Percentiles rank a stretch among this genome's conserved stretches.
Evolutionary conservation across 2,888 invertebrate genomes (phyloP).

Genomic region (Drosophila suboccidentalis): DNA sequence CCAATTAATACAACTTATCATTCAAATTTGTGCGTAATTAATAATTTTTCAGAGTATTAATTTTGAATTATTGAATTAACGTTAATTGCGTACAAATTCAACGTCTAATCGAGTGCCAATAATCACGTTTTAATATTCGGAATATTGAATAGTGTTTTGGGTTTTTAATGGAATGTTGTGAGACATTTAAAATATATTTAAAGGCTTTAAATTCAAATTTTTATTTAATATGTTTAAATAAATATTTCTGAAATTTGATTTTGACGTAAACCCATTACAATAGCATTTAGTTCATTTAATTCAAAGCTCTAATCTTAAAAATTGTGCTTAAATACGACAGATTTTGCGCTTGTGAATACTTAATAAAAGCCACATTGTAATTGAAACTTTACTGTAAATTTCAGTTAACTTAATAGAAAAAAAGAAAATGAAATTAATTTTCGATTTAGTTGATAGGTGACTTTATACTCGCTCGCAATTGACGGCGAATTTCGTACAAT

Average conservation of each 20-base stretch:
- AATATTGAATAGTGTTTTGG: neutral
- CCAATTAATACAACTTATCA: slow-evolving; percentile 41
- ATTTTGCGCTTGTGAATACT: slow-evolving; percentile 3
- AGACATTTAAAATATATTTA: neutral
- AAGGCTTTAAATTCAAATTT: neutral
- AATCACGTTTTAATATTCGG: slow-evolving; percentile 20
- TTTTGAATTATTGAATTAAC: slow-evolving; percentile 27
- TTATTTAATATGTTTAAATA: no score
- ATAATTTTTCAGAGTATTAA: slow-evolving; percentile 4
- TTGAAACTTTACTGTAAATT: neutral
- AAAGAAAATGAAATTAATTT: slow-evolving; percentile 33
- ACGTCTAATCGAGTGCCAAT: slow-evolving; percentile 1
- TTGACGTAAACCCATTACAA: no score
- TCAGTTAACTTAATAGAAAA: neutral
- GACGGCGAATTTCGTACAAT: slow-evolving; percentile 32
- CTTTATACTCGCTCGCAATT: slow-evolving; percentile 18
- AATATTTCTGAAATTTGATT: no score
- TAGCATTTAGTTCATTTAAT: neutral
- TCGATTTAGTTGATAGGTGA: slow-evolving; percentile 26
- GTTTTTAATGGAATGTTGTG: neutral
- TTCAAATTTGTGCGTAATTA: slow-evolving; percentile 15
- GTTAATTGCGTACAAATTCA: slow-evolving; percentile 21
- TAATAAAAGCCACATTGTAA: slow-evolving; percentile 17
- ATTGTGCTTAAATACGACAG: neutral
- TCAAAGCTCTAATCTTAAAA: no score